Conservation (phyloP, 2,888 invertebrate genomes). For the Synanthedon tipuliformis region DNA sequence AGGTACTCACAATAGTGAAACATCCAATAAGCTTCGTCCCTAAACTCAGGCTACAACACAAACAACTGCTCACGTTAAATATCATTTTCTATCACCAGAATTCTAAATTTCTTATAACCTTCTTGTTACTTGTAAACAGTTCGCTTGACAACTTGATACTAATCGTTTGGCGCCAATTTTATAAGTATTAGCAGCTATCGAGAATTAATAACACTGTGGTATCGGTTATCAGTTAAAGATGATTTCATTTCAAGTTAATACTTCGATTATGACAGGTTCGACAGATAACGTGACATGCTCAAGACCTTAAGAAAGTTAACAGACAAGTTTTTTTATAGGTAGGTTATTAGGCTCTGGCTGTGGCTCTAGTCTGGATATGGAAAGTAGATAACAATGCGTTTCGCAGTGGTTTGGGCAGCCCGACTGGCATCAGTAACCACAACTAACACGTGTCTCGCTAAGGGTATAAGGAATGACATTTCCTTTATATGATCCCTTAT, state of each 20-base stretch:
- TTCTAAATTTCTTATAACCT: neutral
- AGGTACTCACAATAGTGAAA: slow-evolving; percentile 26
- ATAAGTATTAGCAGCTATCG: neutral
- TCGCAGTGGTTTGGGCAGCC: too few species aligned
- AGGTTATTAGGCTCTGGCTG: too few species aligned
- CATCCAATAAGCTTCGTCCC: slow-evolving; percentile 31
- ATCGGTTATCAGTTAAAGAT: slow-evolving; percentile 4
- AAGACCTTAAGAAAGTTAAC: too few species aligned
- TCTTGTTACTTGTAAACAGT: neutral
- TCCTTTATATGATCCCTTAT: too few species aligned
- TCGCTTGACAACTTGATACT: neutral
- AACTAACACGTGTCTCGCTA: too few species aligned
- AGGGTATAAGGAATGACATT: too few species aligned
- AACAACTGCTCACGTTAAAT: slow-evolving; percentile 22
- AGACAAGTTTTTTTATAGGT: too few species aligned
- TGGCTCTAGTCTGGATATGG: too few species aligned
- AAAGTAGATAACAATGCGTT: too few species aligned
- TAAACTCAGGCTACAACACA: slow-evolving; percentile 26
- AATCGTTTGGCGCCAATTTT: neutral
- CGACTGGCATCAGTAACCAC: too few species aligned
- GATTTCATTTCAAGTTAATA: slow-evolving; percentile 1
- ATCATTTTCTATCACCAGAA: neutral
- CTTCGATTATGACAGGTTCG: too few species aligned
- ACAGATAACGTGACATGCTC: too few species aligned
- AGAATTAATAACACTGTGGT: neutral